Percentiles rank a stretch among this genome's conserved stretches.
These are phyloP conservation scores for Neoscelio sp. DNA, from an alignment of 2,888 invertebrate species.

Conservation along the genomic window DNA sequence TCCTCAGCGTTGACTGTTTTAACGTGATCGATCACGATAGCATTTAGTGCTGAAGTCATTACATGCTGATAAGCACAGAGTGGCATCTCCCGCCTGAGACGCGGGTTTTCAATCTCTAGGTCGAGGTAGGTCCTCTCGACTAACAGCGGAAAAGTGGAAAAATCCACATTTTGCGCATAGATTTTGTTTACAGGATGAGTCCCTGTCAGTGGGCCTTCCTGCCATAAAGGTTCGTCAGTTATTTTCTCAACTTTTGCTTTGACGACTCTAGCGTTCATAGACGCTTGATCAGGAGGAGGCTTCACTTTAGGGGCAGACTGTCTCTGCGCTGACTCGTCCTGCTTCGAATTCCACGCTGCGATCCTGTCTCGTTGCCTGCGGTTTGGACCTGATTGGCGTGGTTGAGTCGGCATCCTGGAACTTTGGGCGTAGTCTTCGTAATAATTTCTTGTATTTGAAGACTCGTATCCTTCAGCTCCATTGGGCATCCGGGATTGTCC, in stretches of 20 bases:
- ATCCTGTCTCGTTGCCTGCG: too few species aligned
- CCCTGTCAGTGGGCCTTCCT: background rate
- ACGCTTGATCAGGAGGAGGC: background rate
- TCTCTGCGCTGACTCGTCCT: too few species aligned
- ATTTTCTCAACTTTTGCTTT: background rate
- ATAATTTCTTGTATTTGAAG: too few species aligned
- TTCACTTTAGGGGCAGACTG: too few species aligned
- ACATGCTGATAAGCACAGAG: conserved; percentile 44
- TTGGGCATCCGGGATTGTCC: too few species aligned
- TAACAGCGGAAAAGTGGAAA: conserved; percentile 26
- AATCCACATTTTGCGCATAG: conserved; percentile 32
- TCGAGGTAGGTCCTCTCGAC: conserved; percentile 6
- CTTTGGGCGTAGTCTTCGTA: too few species aligned
- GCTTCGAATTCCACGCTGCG: too few species aligned
- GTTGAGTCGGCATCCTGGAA: too few species aligned
- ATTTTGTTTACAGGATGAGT: background rate
- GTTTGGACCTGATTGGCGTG: too few species aligned
- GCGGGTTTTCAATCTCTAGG: conserved; percentile 24
- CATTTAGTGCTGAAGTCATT: conserved; percentile 26
- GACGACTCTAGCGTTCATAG: background rate
- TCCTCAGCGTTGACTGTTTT: conserved; percentile 34
- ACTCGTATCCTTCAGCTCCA: too few species aligned
- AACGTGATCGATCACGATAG: conserved; percentile 34
- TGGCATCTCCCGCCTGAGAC: conserved; percentile 31
- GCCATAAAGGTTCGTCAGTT: conserved; percentile 11